These are phyloP conservation scores for Thamnophis sirtalis DNA, from an alignment of 2,113 vertebrate species.

Conservation along the genomic window DNA sequence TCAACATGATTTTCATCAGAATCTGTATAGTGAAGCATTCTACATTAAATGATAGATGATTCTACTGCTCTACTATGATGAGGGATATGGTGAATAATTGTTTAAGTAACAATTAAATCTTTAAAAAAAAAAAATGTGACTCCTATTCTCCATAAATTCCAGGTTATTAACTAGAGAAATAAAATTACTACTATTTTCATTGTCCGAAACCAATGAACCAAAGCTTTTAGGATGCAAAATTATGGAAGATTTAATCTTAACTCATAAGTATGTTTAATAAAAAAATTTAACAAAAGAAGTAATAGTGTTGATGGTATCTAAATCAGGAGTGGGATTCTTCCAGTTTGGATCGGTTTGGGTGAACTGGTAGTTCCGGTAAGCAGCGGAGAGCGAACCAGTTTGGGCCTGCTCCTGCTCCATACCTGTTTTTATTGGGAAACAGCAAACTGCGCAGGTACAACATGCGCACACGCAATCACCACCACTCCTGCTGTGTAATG, in stretches of 20 bases:
- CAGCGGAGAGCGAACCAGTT: no score
- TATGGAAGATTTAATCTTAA: constrained; percentile 2
- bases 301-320: background rate
- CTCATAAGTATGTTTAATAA: background rate
- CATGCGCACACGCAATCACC: no score
- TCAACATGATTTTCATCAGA: constrained; percentile 39
- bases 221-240: constrained; percentile 1
- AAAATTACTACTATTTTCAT: background rate
- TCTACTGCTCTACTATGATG: background rate
- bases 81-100: constrained; percentile 5
- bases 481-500: no score
- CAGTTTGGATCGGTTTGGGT: no score
- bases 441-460: no score
- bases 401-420: no score
- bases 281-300: background rate
- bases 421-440: no score
- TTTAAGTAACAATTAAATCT: constrained; percentile 40
- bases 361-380: no score
- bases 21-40: constrained; percentile 38
- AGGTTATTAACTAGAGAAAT: constrained; percentile 15
- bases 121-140: constrained; percentile 24
- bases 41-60: constrained; percentile 24
- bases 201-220: background rate
- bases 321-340: no score
- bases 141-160: background rate